phyloP scores from a whole-genome alignment of 2,888 invertebrate species.

The Girardia tigrina region DNA sequence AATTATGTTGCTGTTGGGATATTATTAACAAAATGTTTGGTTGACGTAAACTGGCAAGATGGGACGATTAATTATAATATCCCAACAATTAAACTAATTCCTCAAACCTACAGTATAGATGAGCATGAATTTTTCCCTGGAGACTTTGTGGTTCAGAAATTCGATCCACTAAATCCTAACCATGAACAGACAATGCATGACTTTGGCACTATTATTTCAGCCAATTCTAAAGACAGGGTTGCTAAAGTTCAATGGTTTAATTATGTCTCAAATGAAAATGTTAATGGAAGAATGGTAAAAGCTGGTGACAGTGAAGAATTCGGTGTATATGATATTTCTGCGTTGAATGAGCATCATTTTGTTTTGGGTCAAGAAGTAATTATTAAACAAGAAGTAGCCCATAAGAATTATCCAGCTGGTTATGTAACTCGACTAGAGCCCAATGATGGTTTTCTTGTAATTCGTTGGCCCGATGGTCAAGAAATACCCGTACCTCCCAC shows the following conservation, averaged over 20 bases:
- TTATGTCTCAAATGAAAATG: conserved; percentile 10
- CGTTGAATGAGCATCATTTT: conserved; percentile 18
- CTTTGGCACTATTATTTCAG: conserved; percentile 2
- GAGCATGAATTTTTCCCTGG: conserved; percentile 31
- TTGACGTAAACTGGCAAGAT: conserved; percentile 29
- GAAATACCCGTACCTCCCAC: conserved; percentile 3
- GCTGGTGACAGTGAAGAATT: conserved; percentile 26
- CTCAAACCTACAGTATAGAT: conserved; percentile 26
- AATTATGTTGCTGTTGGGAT: conserved; percentile 20
- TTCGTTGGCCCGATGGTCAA: conserved; percentile 18
- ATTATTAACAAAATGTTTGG: background rate
- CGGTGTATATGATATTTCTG: conserved; percentile 27
- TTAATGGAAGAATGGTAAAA: background rate
- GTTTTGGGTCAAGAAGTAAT: conserved; percentile 16
- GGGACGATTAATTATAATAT: background rate
- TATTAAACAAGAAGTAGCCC: conserved; percentile 15
- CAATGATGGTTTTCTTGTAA: background rate
- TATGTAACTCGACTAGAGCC: conserved; percentile 2
- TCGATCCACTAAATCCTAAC: background rate
- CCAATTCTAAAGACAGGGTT: conserved; percentile 23
- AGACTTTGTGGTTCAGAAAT: conserved; percentile 27
- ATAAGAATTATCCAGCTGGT: conserved; percentile 24
- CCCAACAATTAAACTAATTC: conserved; percentile 3
- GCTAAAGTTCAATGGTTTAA: conserved; percentile 28
- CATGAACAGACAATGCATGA: background rate